Conservation (phyloP, 2,113 vertebrate species). For the Galemys pyrenaicus region DNA sequence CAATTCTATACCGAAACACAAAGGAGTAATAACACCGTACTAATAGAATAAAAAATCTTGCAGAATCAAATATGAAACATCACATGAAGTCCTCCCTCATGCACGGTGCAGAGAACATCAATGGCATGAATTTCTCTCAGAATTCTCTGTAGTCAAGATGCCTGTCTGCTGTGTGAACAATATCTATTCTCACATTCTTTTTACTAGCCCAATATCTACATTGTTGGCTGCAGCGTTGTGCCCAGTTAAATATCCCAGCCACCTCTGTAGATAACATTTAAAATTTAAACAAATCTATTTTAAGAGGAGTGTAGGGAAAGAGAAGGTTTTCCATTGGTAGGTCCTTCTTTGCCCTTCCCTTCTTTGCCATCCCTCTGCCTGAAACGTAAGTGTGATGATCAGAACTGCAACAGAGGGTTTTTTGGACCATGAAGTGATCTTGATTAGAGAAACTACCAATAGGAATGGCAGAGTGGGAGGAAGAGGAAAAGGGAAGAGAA, state of each 20-base stretch:
- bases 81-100: not conserved
- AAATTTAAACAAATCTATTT: constrained; percentile 7
- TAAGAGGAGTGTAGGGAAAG: not conserved
- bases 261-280: not conserved
- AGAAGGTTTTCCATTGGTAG: not conserved
- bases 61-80: not conserved
- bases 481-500: not conserved
- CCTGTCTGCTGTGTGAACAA: not conserved
- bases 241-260: not conserved
- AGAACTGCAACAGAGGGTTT: not conserved
- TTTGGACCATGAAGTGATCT: constrained; percentile 1
- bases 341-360: not conserved
- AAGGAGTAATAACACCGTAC: not conserved
- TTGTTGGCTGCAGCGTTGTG: not conserved
- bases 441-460: not conserved
- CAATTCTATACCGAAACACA: not conserved
- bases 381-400: not conserved
- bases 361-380: not conserved
- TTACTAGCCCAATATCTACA: not conserved
- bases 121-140: not conserved
- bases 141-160: not conserved
- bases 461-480: not conserved
- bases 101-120: not conserved
- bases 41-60: not conserved
- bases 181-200: not conserved